These are phyloP conservation scores for Trachemys scripta DNA, from an alignment of 2,113 vertebrate genomes.

Conservation along the genomic window DNA sequence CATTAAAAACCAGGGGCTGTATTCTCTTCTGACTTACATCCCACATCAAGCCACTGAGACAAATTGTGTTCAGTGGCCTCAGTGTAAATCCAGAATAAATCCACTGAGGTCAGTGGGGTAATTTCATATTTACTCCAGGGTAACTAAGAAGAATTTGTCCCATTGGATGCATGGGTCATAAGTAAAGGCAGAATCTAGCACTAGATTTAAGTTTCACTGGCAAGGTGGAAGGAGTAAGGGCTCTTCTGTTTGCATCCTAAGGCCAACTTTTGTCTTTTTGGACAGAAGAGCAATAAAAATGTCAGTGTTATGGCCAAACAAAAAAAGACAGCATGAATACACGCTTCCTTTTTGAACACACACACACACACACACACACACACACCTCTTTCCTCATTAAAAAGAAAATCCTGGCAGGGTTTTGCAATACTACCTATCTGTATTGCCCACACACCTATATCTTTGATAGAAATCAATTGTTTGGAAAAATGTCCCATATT, in stretches of 20 bases:
- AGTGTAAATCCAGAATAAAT: background rate
- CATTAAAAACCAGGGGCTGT: background rate
- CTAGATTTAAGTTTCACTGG: background rate
- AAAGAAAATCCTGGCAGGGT: background rate
- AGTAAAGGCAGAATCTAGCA: background rate
- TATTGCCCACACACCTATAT: background rate
- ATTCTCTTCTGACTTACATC: background rate
- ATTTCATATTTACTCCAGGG: background rate
- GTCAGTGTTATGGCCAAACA: too few species aligned
- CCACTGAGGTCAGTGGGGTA: background rate
- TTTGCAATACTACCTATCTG: background rate
- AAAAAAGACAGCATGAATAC: too few species aligned
- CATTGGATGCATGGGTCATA: background rate
- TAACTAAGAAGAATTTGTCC: too few species aligned
- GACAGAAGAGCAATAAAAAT: background rate
- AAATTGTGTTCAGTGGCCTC: background rate
- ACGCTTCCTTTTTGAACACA: too few species aligned
- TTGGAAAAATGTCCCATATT: background rate
- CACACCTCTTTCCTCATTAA: background rate
- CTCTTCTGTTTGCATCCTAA: background rate
- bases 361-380: background rate
- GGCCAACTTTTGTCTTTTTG: background rate
- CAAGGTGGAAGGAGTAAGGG: background rate
- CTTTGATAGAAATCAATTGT: constrained; percentile 18
- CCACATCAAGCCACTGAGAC: background rate